Evolutionary conservation across 2,888 invertebrate species (phyloP), one percentile per base, ranked within the genome.

Genomic region (Conchocele bisecta): DNA sequence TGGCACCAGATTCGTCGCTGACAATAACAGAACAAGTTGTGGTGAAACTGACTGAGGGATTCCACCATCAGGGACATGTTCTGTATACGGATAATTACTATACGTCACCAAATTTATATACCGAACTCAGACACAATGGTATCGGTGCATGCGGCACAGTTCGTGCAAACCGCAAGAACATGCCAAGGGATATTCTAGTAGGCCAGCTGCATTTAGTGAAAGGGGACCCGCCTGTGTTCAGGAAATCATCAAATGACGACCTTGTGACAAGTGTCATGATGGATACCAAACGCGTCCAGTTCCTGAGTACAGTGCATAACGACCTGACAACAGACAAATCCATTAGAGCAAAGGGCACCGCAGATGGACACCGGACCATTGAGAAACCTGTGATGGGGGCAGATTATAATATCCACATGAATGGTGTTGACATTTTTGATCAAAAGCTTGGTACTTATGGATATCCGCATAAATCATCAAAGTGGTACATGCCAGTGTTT

Each of bases 81-180:
- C 37, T 51, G 24, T 41, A 66, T 31, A 48, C 50, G 31, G 57
- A 50, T 26, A 66, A 67, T 22, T 60, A 44, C 33, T 67, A 67
- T 28, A 22, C 31, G 5, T 58, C 33, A 7, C 67, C 53, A 7
- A 24, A 39, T 17, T 41, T 67, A 1, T 67, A 51, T 31, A 17
- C 11, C 9, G 53, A 50, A 60, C 31, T 60, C 28, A 51, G 42
- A 50, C n/a, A 13, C 3, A 17, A 20, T 4, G 53, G 67, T 22
- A 59, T 67, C 13, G 67, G 59, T 13, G 67, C 67, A 37, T 50
- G 50, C 42, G 59, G 60, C 11, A 67, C 60, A 15, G 67, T 60
- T 1, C 59, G 53, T 20, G n/a, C 50, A 17, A 60, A 59, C 26
- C 50, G 59, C 9, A 67, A 67, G 41, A 48, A 22, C 17, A 67